Conservation (phyloP, 2,797 vertebrate genomes). For the Acanthurus lineatus region DNA sequence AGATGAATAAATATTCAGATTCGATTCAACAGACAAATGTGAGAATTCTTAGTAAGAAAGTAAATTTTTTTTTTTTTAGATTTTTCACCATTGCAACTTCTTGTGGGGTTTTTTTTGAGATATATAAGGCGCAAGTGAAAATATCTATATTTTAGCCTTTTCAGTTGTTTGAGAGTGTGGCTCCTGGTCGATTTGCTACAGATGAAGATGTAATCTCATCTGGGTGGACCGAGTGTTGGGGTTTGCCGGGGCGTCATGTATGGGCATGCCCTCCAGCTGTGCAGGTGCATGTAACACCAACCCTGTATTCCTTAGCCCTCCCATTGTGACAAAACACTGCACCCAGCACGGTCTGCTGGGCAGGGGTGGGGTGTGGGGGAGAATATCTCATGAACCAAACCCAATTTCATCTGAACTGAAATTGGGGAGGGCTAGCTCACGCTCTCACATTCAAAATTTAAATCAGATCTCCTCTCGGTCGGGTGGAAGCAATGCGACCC, state of each 20-base stretch:
- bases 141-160: background rate
- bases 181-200: background rate
- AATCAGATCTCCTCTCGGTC: conserved; percentile 94
- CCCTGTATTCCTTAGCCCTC: conserved; percentile 36
- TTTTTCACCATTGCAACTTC: no score
- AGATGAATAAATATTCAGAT: background rate
- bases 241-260: conserved; percentile 31
- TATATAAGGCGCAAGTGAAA: background rate
- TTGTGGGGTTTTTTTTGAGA: no score
- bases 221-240: background rate
- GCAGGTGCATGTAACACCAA: conserved; percentile 46
- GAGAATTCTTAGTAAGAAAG: background rate
- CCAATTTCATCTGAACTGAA: conserved; percentile 95
- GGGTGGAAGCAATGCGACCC: conserved; percentile 91
- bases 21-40: conserved; percentile 3
- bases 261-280: conserved; percentile 55
- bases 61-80: no score
- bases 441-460: conserved; percentile 86
- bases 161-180: background rate
- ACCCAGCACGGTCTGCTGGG: conserved; percentile 64
- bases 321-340: conserved; percentile 58
- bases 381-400: conserved; percentile 93
- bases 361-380: conserved; percentile 40
- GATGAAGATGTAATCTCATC: conserved; percentile 1
- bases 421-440: conserved; percentile 82